Percentiles rank a stretch among this genome's conserved stretches.
phyloP scores from a whole-genome alignment of 2,888 invertebrate genomes.

The Exephanes ischioxanthus region DNA sequence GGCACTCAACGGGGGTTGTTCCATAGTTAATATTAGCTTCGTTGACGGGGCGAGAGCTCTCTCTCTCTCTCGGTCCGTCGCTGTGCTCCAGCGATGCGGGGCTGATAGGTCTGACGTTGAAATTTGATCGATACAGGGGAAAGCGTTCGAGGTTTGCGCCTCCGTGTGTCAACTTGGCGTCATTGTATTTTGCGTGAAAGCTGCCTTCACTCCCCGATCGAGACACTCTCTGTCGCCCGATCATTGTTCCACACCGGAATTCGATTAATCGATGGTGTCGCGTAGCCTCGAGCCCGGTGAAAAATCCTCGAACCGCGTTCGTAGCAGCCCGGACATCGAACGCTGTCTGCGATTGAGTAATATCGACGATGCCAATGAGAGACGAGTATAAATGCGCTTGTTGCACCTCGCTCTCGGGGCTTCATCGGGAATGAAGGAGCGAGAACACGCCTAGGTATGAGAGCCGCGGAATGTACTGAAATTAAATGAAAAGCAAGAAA shows the following conservation, averaged over 20 bases:
- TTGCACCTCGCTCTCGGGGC: conserved; percentile 70
- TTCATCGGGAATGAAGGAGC: conserved; percentile 53
- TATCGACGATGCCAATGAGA: conserved; percentile 3
- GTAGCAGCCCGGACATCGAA: not conserved
- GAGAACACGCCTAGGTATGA: conserved; percentile 67
- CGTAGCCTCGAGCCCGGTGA: conserved; percentile 35
- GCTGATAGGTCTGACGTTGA: conserved; percentile 43
- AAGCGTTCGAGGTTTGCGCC: conserved; percentile 46
- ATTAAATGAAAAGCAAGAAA: not conserved
- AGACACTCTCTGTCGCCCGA: conserved; percentile 22
- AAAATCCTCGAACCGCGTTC: not conserved
- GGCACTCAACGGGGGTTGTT: not conserved
- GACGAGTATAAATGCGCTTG: conserved; percentile 71
- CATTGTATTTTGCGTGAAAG: conserved; percentile 39
- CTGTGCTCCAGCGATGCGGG: conserved; percentile 2
- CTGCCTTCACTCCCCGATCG: conserved; percentile 28
- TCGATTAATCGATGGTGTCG: conserved; percentile 68
- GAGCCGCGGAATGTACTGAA: conserved; percentile 4
- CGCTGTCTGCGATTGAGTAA: not conserved
- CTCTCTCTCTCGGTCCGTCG: not conserved
- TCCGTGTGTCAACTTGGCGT: conserved; percentile 30
- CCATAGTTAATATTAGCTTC: conserved; percentile 8
- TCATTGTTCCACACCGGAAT: conserved; percentile 55
- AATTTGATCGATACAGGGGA: conserved; percentile 66
- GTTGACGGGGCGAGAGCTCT: not conserved